Percentiles rank a stretch among this genome's conserved stretches.
Conservation (phyloP, 1,140 invertebrate species). For the Metopolophium dirhodum region DNA sequence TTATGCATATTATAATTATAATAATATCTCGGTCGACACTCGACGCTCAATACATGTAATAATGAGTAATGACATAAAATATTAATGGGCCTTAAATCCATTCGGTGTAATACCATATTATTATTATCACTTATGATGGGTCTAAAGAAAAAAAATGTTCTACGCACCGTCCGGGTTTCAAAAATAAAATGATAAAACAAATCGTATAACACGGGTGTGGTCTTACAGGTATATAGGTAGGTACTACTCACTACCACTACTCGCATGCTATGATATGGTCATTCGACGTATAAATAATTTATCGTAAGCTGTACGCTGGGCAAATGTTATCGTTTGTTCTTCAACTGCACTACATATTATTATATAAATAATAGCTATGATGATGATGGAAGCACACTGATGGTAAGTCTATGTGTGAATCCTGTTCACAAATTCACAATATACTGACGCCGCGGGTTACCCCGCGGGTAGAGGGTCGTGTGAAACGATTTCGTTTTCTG, state of each 20-base stretch:
- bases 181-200: background rate
- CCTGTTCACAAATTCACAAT: background rate
- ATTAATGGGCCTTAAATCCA: background rate
- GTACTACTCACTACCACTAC: background rate
- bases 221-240: background rate
- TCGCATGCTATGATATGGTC: background rate
- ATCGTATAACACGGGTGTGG: background rate
- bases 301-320: background rate
- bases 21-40: constrained; percentile 37
- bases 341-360: background rate
- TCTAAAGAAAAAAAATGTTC: background rate
- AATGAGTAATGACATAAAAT: background rate
- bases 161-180: background rate
- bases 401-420: background rate
- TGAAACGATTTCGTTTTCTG: constrained; percentile 36
- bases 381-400: constrained; percentile 42
- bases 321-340: background rate
- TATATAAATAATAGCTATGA: background rate
- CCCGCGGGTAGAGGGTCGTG: background rate
- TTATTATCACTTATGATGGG: background rate
- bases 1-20: constrained; percentile 32
- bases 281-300: background rate
- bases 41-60: background rate
- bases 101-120: background rate
- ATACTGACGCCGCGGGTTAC: background rate